phyloP scores from a whole-genome alignment of 1,140 invertebrate species.

The Drosophila melanica region DNA sequence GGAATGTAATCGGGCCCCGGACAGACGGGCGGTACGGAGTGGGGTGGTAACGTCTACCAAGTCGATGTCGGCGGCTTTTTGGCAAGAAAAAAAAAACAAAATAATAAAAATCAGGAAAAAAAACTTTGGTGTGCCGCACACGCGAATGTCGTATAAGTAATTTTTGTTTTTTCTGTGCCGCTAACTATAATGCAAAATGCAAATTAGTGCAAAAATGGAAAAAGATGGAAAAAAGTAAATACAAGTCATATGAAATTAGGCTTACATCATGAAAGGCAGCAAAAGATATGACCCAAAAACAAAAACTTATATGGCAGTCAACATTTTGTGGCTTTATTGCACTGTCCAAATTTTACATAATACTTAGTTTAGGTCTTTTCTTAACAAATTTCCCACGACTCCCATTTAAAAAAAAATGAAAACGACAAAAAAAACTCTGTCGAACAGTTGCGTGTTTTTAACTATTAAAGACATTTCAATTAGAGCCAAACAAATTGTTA shows the following conservation, averaged over 20 bases:
- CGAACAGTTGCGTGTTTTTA: conserved; percentile 41
- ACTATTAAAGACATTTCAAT: conserved; percentile 51
- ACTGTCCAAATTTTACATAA: conserved; percentile 21
- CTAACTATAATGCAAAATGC: conserved; percentile 68
- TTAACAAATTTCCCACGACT: conserved; percentile 31
- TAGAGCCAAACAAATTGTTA: conserved; percentile 50
- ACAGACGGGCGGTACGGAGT: neutral
- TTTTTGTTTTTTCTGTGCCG: conserved; percentile 35
- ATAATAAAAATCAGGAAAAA: conserved; percentile 12
- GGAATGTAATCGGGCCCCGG: conserved; percentile 6
- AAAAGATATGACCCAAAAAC: conserved; percentile 27
- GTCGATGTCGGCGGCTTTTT: conserved; percentile 59
- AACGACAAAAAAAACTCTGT: conserved; percentile 8
- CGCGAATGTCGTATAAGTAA: conserved; percentile 78
- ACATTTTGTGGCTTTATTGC: conserved; percentile 15
- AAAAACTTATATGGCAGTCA: conserved; percentile 7
- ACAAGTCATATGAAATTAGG: conserved; percentile 48
- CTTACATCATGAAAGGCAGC: conserved; percentile 52
- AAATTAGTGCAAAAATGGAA: conserved; percentile 55
- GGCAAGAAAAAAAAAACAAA: conserved; percentile 37
- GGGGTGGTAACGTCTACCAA: conserved; percentile 29
- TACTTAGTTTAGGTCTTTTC: neutral
- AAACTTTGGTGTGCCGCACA: conserved; percentile 55
- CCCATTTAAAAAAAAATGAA: conserved; percentile 2
- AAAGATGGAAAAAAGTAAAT: conserved; percentile 25